Evolutionary conservation across 2,113 vertebrate species (phyloP).

Genomic region (Reinhardtius hippoglossoides): DNA sequence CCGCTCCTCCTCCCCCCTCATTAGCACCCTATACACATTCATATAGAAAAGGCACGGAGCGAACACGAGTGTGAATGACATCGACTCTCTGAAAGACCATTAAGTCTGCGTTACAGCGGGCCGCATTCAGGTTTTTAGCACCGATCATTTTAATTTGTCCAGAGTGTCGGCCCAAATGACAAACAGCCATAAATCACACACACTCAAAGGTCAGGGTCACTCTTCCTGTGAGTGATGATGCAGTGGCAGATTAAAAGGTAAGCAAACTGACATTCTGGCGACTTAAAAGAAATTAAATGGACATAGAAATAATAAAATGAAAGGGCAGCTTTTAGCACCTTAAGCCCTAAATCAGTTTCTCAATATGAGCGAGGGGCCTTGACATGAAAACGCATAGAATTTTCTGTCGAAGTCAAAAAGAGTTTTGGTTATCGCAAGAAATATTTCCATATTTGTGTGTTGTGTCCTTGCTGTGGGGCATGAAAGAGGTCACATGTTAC

Average conservation of each 20-base stretch:
- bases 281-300: background rate
- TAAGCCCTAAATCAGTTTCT: background rate
- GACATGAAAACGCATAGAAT: background rate
- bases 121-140: background rate
- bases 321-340: slow-evolving; percentile 2
- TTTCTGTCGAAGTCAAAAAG: background rate
- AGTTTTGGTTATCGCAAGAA: background rate
- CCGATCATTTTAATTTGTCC: slow-evolving; percentile 8
- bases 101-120: background rate
- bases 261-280: background rate
- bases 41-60: slow-evolving; percentile 40
- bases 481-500: background rate
- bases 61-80: slow-evolving; percentile 35
- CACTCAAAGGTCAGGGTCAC: slow-evolving; percentile 50
- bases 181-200: slow-evolving; percentile 37
- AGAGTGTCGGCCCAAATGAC: slow-evolving; percentile 18
- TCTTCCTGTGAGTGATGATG: slow-evolving; percentile 10
- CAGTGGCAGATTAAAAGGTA: slow-evolving; percentile 14
- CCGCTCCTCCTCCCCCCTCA: slow-evolving; percentile 59
- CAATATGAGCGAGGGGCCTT: background rate
- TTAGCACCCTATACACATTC: slow-evolving; percentile 70
- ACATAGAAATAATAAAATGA: background rate
- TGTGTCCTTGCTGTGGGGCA: background rate
- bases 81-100: background rate
- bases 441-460: background rate